These are phyloP conservation scores for Ameiurus melas DNA, from an alignment of 2,113 vertebrate genomes.

Conservation along the genomic window DNA sequence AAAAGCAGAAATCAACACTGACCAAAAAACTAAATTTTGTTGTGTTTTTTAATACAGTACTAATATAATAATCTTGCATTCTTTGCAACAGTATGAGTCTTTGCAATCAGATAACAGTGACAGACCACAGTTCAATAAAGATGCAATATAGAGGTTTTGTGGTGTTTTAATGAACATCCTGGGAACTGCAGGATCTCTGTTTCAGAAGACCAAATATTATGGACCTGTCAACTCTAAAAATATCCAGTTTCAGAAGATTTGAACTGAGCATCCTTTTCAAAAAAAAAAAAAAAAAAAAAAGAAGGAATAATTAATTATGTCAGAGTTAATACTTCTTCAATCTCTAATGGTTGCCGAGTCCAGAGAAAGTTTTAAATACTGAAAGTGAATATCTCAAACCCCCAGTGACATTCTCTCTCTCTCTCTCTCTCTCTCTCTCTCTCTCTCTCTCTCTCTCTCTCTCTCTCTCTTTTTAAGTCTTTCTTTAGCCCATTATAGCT, in stretches of 20 bases:
- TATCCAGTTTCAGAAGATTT: slow-evolving; percentile 32
- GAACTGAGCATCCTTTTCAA: slow-evolving; percentile 18
- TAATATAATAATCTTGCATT: background rate
- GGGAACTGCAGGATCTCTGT: background rate
- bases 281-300: slow-evolving; percentile 30
- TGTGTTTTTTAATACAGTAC: background rate
- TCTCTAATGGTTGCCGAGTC: slow-evolving; percentile 50
- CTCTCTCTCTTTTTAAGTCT: background rate
- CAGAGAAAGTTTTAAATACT: slow-evolving; percentile 56
- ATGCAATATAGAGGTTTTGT: slow-evolving; percentile 33
- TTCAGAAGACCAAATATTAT: background rate
- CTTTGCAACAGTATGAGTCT: background rate
- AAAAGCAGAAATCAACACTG: background rate
- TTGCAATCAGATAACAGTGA: slow-evolving; percentile 30
- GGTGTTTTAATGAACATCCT: slow-evolving; percentile 38
- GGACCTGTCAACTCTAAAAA: background rate
- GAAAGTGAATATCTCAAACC: slow-evolving; percentile 21
- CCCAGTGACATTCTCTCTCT: slow-evolving; percentile 16
- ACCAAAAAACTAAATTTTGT: background rate
- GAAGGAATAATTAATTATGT: slow-evolving; percentile 51
- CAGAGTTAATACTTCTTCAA: slow-evolving; percentile 51
- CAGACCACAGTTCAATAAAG: slow-evolving; percentile 43
- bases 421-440: slow-evolving; percentile 5
- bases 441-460: slow-evolving; percentile 1
- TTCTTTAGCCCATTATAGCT: background rate